A percentile compares a stretch with the other conserved stretches of the same genome.
Conservation (phyloP, 35 echinoderm and acorn worm species). For the Stichopus chloronotus region DNA sequence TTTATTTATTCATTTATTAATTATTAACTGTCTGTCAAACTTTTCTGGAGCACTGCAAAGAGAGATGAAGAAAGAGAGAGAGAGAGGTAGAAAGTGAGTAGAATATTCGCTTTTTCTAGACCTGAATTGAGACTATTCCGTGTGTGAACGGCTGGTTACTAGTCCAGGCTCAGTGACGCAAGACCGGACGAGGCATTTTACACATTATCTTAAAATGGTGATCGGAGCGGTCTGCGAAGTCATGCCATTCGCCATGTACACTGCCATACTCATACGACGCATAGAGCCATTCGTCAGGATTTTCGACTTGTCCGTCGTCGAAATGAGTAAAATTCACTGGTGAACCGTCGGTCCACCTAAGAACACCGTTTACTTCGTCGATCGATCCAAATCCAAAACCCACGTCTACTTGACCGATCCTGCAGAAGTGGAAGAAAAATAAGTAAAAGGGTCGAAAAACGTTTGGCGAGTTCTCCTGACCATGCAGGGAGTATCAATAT, state of each 20-base stretch:
- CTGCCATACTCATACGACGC: background rate
- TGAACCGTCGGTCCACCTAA: background rate
- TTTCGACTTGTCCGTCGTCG: background rate
- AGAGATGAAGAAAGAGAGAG: too few relatives aligned
- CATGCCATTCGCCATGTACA: slow-evolving; percentile 33
- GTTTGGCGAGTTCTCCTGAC: too few relatives aligned
- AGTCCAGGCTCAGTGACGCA: too few relatives aligned
- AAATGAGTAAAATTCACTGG: background rate
- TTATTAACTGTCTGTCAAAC: too few relatives aligned
- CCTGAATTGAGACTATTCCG: too few relatives aligned
- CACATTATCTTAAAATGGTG: slow-evolving; percentile 38
- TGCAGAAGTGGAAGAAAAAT: background rate
- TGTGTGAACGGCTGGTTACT: too few relatives aligned
- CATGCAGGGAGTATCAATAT: too few relatives aligned
- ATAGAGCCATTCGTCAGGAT: background rate
- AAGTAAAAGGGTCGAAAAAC: too few relatives aligned
- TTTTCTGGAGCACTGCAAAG: too few relatives aligned
- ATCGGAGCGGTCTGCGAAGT: background rate
- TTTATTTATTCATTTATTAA: too few relatives aligned
- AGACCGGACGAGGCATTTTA: slow-evolving; percentile 4
- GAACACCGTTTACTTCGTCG: background rate
- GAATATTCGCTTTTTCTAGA: too few relatives aligned
- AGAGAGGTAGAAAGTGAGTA: too few relatives aligned
- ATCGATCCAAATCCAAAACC: slow-evolving; percentile 35
- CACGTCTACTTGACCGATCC: background rate